A percentile compares a stretch with the other conserved stretches of the same genome.
phyloP scores from a whole-genome alignment of 2,797 vertebrate genomes.

The Enteromius anoplus region DNA sequence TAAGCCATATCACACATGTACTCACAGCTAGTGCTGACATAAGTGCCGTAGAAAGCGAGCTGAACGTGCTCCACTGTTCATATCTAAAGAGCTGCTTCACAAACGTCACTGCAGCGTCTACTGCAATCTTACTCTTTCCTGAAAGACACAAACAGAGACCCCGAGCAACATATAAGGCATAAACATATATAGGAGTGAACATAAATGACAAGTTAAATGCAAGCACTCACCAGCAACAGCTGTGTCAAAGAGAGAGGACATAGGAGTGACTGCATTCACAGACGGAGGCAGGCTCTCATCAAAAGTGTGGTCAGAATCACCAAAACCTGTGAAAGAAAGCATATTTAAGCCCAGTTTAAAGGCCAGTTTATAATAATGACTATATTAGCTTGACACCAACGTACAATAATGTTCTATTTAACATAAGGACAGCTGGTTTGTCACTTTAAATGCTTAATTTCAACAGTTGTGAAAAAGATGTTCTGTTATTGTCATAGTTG shows the following conservation, averaged over 20 bases:
- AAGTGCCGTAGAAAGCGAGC: conserved; percentile 74
- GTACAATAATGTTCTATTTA: not conserved
- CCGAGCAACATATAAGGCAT: not conserved
- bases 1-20: conserved; percentile 40
- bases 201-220: not conserved
- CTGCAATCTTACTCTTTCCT: conserved; percentile 82
- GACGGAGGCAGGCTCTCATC: conserved; percentile 48
- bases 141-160: conserved; percentile 24
- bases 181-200: not conserved
- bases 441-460: not conserved
- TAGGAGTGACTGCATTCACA: conserved; percentile 52
- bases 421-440: not conserved
- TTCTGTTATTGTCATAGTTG: not conserved
- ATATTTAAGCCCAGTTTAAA: not conserved
- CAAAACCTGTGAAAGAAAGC: conserved; percentile 60
- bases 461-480: not conserved
- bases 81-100: conserved; percentile 88
- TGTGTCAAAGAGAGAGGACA: conserved; percentile 50
- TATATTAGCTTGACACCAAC: not conserved
- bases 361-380: not conserved
- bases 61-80: conserved; percentile 84
- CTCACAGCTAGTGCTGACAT: conserved; percentile 84
- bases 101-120: conserved; percentile 84
- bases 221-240: conserved; percentile 58
- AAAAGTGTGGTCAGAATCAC: conserved; percentile 53